These are phyloP conservation scores for Dicyrtomina minuta DNA, from an alignment of 2,888 invertebrate species.

Conservation along the genomic window DNA sequence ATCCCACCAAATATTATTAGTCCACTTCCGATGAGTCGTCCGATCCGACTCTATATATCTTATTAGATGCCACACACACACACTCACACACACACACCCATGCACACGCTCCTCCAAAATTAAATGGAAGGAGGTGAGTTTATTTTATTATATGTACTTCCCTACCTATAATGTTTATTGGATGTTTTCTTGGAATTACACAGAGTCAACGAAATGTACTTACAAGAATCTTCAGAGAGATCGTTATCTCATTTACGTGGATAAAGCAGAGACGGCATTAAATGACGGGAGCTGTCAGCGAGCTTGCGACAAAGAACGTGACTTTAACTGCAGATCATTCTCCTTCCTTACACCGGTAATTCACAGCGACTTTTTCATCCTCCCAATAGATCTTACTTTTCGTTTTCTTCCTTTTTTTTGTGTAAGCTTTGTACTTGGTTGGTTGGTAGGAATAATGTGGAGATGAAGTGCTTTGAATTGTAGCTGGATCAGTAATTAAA, in stretches of 20 bases:
- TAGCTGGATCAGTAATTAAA: not conserved
- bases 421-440: not conserved
- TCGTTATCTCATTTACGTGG: conserved; percentile 57
- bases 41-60: too few species aligned
- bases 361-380: not conserved
- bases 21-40: too few species aligned
- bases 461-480: not conserved
- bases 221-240: conserved; percentile 57
- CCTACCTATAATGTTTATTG: too few species aligned
- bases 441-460: too few species aligned
- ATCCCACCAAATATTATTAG: too few species aligned
- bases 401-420: not conserved
- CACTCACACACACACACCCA: too few species aligned
- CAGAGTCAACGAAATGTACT: conserved; percentile 56
- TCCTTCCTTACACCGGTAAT: conserved; percentile 56
- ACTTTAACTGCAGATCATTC: conserved; percentile 58
- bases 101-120: too few species aligned
- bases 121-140: too few species aligned
- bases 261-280: conserved; percentile 56
- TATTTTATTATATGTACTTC: too few species aligned
- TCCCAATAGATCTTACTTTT: not conserved
- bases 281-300: conserved; percentile 57
- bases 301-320: conserved; percentile 58
- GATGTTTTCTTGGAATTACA: too few species aligned
- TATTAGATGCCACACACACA: too few species aligned